Percentiles rank a stretch among this genome's conserved stretches.
These are phyloP conservation scores for Australoheros scitulus DNA, from an alignment of 2,113 vertebrate species.

Conservation along the genomic window DNA sequence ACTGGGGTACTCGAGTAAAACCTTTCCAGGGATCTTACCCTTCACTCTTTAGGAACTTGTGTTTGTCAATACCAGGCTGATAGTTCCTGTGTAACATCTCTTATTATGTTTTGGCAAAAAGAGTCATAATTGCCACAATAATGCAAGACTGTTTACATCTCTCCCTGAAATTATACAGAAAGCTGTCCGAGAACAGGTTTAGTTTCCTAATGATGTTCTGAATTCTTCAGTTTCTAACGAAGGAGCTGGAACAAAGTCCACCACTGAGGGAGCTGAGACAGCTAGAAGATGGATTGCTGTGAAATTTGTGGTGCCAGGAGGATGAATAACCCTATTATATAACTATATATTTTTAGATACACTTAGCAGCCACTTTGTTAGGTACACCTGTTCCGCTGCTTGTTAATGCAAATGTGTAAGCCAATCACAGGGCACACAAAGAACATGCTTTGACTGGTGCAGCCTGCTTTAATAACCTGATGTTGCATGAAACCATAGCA, in stretches of 20 bases:
- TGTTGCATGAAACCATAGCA: no score
- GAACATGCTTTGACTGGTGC: no score
- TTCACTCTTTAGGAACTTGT: constrained; percentile 8
- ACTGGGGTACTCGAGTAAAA: not conserved
- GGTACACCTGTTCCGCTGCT: not conserved
- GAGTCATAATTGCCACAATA: not conserved
- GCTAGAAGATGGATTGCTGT: not conserved
- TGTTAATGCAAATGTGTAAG: not conserved
- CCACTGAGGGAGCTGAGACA: not conserved
- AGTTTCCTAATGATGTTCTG: not conserved
- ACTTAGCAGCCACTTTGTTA: not conserved
- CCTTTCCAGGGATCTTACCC: constrained; percentile 1
- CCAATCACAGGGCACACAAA: not conserved
- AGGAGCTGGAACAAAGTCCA: not conserved
- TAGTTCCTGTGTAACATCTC: constrained; percentile 18
- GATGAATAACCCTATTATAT: not conserved
- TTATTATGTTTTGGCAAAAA: not conserved
- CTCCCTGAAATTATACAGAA: not conserved
- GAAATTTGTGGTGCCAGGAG: not conserved
- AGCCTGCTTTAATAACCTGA: no score
- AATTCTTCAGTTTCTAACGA: not conserved
- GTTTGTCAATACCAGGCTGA: constrained; percentile 20
- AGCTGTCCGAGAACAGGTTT: not conserved
- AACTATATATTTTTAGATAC: not conserved
- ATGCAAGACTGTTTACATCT: not conserved